Percentiles rank a stretch among this genome's conserved stretches.
Evolutionary conservation across 2,113 vertebrate genomes (phyloP).

Genomic region (Camelus bactrianus): DNA sequence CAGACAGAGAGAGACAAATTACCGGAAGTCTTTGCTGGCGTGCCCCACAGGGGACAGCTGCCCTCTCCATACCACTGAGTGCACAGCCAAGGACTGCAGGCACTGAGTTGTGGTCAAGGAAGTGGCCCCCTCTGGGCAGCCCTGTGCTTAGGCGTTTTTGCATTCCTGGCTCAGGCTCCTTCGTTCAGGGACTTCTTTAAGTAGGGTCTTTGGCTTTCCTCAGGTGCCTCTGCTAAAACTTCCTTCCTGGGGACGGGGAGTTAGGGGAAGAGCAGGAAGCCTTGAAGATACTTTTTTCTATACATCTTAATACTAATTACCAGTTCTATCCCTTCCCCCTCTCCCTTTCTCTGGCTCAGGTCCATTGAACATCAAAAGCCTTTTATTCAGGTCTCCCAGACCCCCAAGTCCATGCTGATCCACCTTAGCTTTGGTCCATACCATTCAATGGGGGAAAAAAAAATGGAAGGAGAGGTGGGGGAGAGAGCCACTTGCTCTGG

Average conservation of each 20-base stretch:
- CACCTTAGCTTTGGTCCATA: accelerated
- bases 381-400: neutral
- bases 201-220: neutral
- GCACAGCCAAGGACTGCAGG: accelerated
- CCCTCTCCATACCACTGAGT: neutral
- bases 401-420: accelerated
- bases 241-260: neutral
- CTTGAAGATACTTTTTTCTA: neutral
- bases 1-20: neutral
- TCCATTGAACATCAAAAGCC: neutral
- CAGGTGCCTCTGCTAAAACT: neutral
- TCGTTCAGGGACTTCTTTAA: neutral
- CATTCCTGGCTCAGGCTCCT: neutral
- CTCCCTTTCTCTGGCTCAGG: neutral
- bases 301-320: neutral
- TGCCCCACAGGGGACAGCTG: neutral
- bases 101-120: neutral
- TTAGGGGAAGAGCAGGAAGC: neutral
- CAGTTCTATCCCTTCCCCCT: neutral
- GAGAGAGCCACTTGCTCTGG: accelerated
- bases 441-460: too few species aligned
- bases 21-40: neutral
- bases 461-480: neutral
- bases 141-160: neutral
- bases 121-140: accelerated